Evolutionary conservation across 2,113 vertebrate genomes (phyloP), one percentile per base, ranked within the genome.

Genomic region (Saguinus midas): DNA sequence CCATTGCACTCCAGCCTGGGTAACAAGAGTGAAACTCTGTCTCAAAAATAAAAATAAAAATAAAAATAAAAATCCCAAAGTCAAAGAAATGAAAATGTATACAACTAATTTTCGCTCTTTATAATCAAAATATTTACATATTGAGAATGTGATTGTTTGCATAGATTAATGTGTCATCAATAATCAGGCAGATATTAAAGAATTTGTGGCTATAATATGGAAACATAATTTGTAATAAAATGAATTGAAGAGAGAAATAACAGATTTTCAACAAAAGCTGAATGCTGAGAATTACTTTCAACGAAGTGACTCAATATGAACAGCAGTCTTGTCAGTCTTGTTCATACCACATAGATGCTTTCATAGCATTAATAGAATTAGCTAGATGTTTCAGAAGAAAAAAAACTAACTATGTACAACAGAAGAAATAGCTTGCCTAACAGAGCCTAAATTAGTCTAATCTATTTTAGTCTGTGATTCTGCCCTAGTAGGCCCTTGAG

Each of bases 381-480:
- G 86, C 66, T 95, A 64, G 84, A 97, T 82, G n/a, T 87, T 93
- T 61, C 21, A 72, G 95, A 94, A 32, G 40, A 6, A 10, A 40
- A 27, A 82, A 87, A 25, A 58, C n/a, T 45, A 78, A 32, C 70
- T 90, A 35, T 96, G 90, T 85, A 57, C 82, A 85, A 70, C 52
- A 95, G 95, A 90, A 93, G 78, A 96, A 97, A 97, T 52, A 84
- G 92, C 88, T 84, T 95, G 84, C 81, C 88, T 91, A 79, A 87
- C 88, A 35, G 94, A 94, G 45, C n/a, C 94, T 92, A 97, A 97
- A 95, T 97, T 96, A 94, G 97, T 94, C 94, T 81, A 79, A 55
- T 81, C 85, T 98, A 98, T 97, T 97, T 97, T 91, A 96, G 94
- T 83, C 94, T 97, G 96, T 97, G 96, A 96, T 90, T 97, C 93